Evolutionary conservation across 1,140 invertebrate species (phyloP).

Genomic region (Pogonomyrmex barbatus): DNA sequence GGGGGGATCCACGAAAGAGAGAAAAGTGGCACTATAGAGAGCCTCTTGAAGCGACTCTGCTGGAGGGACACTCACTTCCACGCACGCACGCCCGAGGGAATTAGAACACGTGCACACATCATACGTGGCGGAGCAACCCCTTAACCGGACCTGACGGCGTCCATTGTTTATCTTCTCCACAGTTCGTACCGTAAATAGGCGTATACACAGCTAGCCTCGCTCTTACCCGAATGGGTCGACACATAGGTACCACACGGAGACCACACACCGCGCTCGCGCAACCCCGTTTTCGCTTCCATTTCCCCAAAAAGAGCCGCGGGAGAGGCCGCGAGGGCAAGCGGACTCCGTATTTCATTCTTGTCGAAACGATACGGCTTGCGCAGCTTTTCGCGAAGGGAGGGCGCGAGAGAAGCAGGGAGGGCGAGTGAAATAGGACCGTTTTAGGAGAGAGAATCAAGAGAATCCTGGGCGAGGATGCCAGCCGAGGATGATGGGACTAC

Average conservation of each 20-base stretch:
- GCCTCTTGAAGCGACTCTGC: conserved; percentile 8
- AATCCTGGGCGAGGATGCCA: conserved; percentile 30
- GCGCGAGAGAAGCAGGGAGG: neutral
- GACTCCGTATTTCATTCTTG: conserved; percentile 65
- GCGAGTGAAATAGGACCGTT: conserved; percentile 58
- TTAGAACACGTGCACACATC: conserved; percentile 31
- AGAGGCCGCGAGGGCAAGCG: neutral
- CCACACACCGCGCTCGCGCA: conserved; percentile 9
- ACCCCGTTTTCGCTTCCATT: conserved; percentile 33
- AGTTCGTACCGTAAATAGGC: conserved; percentile 71
- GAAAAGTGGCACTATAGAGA: neutral
- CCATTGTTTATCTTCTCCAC: conserved; percentile 71
- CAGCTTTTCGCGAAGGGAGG: conserved; percentile 20
- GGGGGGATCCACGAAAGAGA: neutral
- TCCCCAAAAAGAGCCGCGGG: conserved; percentile 53
- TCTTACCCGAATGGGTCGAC: conserved; percentile 40
- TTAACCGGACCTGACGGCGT: conserved; percentile 57
- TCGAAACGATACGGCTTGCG: conserved; percentile 6
- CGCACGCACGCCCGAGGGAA: conserved; percentile 9
- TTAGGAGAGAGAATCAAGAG: conserved; percentile 36
- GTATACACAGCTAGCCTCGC: conserved; percentile 29
- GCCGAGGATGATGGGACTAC: neutral
- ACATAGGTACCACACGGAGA: conserved; percentile 57
- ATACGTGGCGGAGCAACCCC: conserved; percentile 30
- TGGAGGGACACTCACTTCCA: neutral